A percentile compares a stretch with the other conserved stretches of the same genome.
These are phyloP conservation scores for Poeciliopsis turneri DNA, from an alignment of 2,797 vertebrate species.

Conservation along the genomic window DNA sequence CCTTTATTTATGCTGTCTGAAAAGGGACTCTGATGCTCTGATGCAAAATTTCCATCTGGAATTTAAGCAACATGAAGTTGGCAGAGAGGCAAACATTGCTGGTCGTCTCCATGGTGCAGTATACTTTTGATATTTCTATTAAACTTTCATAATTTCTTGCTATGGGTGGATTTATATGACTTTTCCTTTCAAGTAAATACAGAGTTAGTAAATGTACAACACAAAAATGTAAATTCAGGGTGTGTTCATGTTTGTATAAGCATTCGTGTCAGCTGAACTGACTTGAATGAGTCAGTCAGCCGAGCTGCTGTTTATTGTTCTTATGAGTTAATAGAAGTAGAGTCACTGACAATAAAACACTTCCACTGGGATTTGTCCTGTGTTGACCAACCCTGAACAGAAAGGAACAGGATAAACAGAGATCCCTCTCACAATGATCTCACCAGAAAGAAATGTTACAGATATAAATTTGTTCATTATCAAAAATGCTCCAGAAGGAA, in stretches of 20 bases:
- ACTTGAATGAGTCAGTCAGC: neutral
- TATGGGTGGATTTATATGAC: neutral
- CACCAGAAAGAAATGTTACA: slow-evolving; percentile 43
- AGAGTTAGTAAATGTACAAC: neutral
- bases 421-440: slow-evolving; percentile 50
- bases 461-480: slow-evolving; percentile 42
- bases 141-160: neutral
- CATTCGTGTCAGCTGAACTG: neutral
- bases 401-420: slow-evolving; percentile 27
- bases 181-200: neutral
- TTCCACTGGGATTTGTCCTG: slow-evolving; percentile 11
- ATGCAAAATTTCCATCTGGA: neutral
- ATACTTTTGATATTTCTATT: neutral
- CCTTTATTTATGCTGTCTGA: neutral
- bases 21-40: neutral
- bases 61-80: neutral
- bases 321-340: slow-evolving; percentile 20
- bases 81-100: neutral
- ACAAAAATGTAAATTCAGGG: neutral
- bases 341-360: slow-evolving; percentile 25
- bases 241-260: neutral
- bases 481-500: slow-evolving; percentile 34
- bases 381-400: slow-evolving; percentile 14
- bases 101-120: neutral
- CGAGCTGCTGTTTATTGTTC: neutral